Percentiles rank a stretch among this genome's conserved stretches.
These are phyloP conservation scores for Lochmaea capreae DNA, from an alignment of 2,888 invertebrate species.

Conservation along the genomic window DNA sequence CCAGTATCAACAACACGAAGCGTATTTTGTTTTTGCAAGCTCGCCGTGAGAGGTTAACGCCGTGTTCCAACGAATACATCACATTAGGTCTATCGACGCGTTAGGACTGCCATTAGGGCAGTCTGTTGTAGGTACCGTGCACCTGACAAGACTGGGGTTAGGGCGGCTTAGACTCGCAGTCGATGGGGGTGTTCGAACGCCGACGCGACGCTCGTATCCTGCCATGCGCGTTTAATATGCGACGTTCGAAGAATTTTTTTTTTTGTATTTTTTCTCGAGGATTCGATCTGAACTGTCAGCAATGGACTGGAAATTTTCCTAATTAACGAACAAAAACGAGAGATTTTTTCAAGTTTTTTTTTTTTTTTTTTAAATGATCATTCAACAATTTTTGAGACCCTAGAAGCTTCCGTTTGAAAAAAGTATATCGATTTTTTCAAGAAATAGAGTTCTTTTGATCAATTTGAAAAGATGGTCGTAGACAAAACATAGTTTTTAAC, in stretches of 20 bases:
- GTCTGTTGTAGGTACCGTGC: slow-evolving; percentile 56
- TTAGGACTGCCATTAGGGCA: slow-evolving; percentile 52
- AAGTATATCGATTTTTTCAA: too few relatives aligned
- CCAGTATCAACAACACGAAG: slow-evolving; percentile 46
- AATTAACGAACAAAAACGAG: too few relatives aligned
- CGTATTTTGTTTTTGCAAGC: slow-evolving; percentile 71
- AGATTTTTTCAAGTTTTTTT: too few relatives aligned
- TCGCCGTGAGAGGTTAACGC: slow-evolving; percentile 76
- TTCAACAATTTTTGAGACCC: too few relatives aligned
- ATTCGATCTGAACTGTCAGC: too few relatives aligned
- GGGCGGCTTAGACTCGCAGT: slow-evolving; percentile 54
- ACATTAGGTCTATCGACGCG: slow-evolving; percentile 59
- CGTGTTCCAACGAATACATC: slow-evolving; percentile 74
- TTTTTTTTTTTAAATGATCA: too few relatives aligned
- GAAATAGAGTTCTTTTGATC: too few relatives aligned
- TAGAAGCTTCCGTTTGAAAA: too few relatives aligned
- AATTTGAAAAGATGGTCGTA: too few relatives aligned
- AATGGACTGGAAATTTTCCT: too few relatives aligned
- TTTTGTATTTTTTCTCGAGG: neutral
- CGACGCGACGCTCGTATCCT: slow-evolving; percentile 14
- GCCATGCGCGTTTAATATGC: slow-evolving; percentile 9
- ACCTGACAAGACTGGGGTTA: slow-evolving; percentile 62
- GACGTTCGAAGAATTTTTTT: neutral
- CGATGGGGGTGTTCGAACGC: slow-evolving; percentile 41
- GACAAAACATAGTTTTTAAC: too few relatives aligned